Conservation (phyloP, 1,140 invertebrate species). For the Oedothorax gibbosus region DNA sequence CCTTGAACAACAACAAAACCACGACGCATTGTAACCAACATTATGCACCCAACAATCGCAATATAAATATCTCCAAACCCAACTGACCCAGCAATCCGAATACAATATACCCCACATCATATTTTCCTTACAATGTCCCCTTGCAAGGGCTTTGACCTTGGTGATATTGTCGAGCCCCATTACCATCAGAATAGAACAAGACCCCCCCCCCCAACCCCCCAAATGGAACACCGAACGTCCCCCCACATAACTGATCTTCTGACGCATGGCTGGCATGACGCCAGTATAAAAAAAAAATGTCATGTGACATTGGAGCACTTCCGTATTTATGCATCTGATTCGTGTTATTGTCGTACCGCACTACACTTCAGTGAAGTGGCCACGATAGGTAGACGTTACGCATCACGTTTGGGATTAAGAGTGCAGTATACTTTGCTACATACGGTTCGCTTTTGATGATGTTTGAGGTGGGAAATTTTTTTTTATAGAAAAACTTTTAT, state of each 20-base stretch:
- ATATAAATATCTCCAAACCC: too few relatives aligned
- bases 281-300: neutral
- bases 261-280: constrained; percentile 12
- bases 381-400: neutral
- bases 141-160: constrained; percentile 21
- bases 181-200: constrained; percentile 21
- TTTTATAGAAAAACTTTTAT: too few relatives aligned
- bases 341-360: constrained; percentile 11
- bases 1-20: too few relatives aligned
- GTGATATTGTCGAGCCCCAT: constrained; percentile 12
- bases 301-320: constrained; percentile 12
- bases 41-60: too few relatives aligned
- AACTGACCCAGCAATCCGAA: too few relatives aligned
- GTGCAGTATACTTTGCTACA: too few relatives aligned
- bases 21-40: too few relatives aligned
- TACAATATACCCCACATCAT: too few relatives aligned
- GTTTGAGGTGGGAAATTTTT: too few relatives aligned
- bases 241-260: constrained; percentile 1
- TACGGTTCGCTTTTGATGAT: too few relatives aligned
- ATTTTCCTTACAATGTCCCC: neutral
- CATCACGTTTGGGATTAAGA: too few relatives aligned
- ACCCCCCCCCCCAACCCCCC: neutral
- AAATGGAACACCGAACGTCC: constrained; percentile 19
- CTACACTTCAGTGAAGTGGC: neutral
- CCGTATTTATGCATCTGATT: constrained; percentile 35